Evolutionary conservation across 2,888 invertebrate species (phyloP).

Genomic region (Anorthoa munda): DNA sequence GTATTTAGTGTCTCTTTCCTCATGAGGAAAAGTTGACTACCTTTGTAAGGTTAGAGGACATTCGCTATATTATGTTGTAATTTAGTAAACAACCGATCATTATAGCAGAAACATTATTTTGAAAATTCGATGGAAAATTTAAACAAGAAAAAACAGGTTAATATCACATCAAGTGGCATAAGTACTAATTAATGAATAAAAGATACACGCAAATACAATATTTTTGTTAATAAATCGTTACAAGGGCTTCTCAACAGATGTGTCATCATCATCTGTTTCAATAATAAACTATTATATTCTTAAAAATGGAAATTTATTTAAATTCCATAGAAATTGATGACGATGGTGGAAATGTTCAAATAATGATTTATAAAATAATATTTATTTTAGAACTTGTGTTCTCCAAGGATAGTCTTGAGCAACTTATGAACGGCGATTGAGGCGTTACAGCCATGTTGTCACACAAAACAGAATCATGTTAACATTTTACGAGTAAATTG

Average conservation of each 20-base stretch:
- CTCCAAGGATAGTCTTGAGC: slow-evolving; percentile 57
- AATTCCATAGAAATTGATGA: slow-evolving; percentile 45
- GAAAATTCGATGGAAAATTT: background rate
- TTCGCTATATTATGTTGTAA: background rate
- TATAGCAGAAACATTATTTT: background rate
- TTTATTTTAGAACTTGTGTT: slow-evolving; percentile 60
- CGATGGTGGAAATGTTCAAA: slow-evolving; percentile 31
- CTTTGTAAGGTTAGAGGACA: background rate
- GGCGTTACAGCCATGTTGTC: slow-evolving; percentile 19
- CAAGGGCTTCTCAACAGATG: slow-evolving; percentile 45
- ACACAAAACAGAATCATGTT: slow-evolving; percentile 33
- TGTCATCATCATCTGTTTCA: slow-evolving; percentile 45
- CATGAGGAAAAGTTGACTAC: slow-evolving; percentile 11
- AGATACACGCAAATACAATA: background rate
- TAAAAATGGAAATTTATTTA: slow-evolving; percentile 56
- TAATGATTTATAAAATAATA: slow-evolving; percentile 44
- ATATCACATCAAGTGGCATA: background rate
- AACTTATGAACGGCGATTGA: slow-evolving; percentile 15
- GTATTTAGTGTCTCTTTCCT: slow-evolving; percentile 28
- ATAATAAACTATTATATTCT: slow-evolving; percentile 40
- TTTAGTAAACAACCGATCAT: background rate
- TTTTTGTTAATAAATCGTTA: slow-evolving; percentile 34
- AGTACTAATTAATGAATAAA: background rate
- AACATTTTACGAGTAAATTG: slow-evolving; percentile 29
- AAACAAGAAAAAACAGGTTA: background rate